Conservation (phyloP, 2,113 vertebrate species). For the Ammodytes dubius region DNA sequence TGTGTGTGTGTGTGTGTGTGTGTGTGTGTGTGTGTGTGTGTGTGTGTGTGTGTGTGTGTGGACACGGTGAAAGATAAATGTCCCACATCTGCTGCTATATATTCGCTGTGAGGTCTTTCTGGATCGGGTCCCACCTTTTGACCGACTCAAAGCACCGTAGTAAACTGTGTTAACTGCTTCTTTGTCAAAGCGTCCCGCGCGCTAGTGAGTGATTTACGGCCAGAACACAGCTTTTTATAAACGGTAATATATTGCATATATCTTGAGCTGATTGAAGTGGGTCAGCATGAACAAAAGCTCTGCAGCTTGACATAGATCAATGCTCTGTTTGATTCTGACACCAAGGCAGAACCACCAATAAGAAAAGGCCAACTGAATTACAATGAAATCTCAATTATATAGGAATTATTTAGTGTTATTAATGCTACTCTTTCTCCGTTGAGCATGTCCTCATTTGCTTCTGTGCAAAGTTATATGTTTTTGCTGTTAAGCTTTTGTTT, state of each 20-base stretch:
- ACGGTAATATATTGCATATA: slow-evolving; percentile 56
- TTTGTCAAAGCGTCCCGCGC: slow-evolving; percentile 51
- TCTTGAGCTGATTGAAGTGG: slow-evolving; percentile 48
- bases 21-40: background rate
- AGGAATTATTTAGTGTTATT: slow-evolving; percentile 5
- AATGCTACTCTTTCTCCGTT: background rate
- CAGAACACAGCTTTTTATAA: slow-evolving; percentile 42
- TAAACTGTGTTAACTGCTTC: slow-evolving; percentile 58
- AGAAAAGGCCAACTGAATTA: slow-evolving; percentile 9
- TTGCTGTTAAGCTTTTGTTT: background rate
- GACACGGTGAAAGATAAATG: slow-evolving; percentile 39
- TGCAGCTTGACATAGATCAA: slow-evolving; percentile 3
- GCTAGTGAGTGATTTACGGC: slow-evolving; percentile 58
- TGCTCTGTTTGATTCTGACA: slow-evolving; percentile 22
- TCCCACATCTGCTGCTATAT: slow-evolving; percentile 54
- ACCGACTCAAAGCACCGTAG: slow-evolving; percentile 55
- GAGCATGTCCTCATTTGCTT: slow-evolving; percentile 18
- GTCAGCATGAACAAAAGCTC: slow-evolving; percentile 28
- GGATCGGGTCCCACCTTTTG: slow-evolving; percentile 53
- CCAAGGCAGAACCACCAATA: background rate
- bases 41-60: background rate
- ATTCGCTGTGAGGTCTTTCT: slow-evolving; percentile 41
- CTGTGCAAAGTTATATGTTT: background rate
- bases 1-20: too few species aligned
- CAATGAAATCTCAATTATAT: slow-evolving; percentile 20